Base-by-base conservation (phyloP, 1,140 invertebrate genomes). In the Thaumetopoea pityocampa region DNA sequence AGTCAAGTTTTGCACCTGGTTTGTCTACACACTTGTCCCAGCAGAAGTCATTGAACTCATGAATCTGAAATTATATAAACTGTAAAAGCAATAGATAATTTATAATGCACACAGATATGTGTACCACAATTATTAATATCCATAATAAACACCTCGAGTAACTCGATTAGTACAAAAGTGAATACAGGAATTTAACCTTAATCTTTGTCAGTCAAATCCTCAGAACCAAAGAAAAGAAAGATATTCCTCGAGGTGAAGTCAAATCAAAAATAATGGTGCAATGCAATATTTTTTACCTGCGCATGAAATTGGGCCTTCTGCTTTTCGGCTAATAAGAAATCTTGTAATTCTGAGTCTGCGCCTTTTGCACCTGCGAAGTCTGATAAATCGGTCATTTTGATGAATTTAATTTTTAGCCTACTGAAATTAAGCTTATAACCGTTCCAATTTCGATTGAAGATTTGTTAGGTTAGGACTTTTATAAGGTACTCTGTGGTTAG, bases 11-110 rank as follows among this genome's bases (percentile, higher is more conserved):
- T 17, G 87, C 89, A 48, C 90, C 89, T 11, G 95, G 94, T 68
- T 96, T 96, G 14, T 96, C 95, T 2, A 98, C 88, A 72, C 97
- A 98, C 76, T 94, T 95, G 6, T 98, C 96, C 96, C 96, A 98
- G 77, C 97, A 98, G 37, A 94, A 90, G 63, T 97, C 95, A 55
- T 94, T 97, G 71, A 98, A 92, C 72, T 94, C 92, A 61, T 96
- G 93, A 55, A 96, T 92, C 94, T 96, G 78, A 28, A 87, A 88
- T 55, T 26, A 9, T 28, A 14, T 1, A 14, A 27, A n/a, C 1
- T 14, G 8, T 23, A n/a, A 23, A 28, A 8, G 4, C 4, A 29
- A 16, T 12, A 0, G 2, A n/a, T 29, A 0, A 3, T 10, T 2
- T 32, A 19, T n/a, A n/a, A n/a, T n/a, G n/a, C n/a, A n/a, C n/a